Evolutionary conservation across 2,888 invertebrate genomes (phyloP).

Genomic region (Drosophila colorata): DNA sequence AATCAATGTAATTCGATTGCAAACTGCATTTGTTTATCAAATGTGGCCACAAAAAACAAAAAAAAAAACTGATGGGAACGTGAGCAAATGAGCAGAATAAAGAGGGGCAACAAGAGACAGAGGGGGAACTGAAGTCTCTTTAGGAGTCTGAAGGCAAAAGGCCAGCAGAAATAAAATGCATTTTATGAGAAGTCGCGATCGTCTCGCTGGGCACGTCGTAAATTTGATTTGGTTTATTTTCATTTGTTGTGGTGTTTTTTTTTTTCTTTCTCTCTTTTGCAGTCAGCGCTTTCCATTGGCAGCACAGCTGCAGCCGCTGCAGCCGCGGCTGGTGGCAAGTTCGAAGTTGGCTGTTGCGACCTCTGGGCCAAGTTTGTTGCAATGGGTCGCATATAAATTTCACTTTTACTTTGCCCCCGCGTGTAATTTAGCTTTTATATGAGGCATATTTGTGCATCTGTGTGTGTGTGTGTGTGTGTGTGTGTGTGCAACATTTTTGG

Average conservation of each 20-base stretch:
- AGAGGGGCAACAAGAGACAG: neutral
- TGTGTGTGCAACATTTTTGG: conserved; percentile 39
- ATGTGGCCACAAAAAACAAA: conserved; percentile 22
- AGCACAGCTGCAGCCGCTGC: conserved; percentile 30
- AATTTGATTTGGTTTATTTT: conserved; percentile 81
- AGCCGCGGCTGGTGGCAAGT: conserved; percentile 50
- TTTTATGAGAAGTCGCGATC: conserved; percentile 62
- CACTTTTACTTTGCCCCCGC: conserved; percentile 67
- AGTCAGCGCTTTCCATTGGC: conserved; percentile 55
- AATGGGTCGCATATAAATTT: conserved; percentile 73
- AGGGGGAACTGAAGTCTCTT: neutral
- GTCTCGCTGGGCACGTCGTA: conserved; percentile 74
- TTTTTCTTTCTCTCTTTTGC: conserved; percentile 23
- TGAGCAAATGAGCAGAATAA: conserved; percentile 10
- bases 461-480: neutral
- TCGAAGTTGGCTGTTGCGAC: conserved; percentile 50
- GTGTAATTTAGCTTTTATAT: conserved; percentile 55
- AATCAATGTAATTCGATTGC: conserved; percentile 75
- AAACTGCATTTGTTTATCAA: conserved; percentile 72
- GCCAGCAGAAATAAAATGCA: conserved; percentile 57
- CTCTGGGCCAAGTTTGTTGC: conserved; percentile 57
- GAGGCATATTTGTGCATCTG: conserved; percentile 30
- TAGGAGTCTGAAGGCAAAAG: conserved; percentile 23
- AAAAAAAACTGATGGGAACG: conserved; percentile 19
- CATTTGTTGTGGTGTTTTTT: conserved; percentile 61